Conservation (phyloP, 37 sponge, comb jelly and placozoan genomes). For the Bolinopsis microptera region DNA sequence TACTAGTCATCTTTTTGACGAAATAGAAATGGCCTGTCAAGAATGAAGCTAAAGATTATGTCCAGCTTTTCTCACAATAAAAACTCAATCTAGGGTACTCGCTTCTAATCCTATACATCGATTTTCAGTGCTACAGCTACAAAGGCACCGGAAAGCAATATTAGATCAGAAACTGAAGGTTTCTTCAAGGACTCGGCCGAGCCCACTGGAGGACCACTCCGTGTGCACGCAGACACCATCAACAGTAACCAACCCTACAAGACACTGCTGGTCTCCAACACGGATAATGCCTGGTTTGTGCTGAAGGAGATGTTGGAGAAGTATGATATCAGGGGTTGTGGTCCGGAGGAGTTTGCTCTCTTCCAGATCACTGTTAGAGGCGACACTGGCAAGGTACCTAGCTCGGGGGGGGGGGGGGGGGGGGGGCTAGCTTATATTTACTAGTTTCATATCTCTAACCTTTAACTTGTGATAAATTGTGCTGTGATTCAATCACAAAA, state of each 20-base stretch:
- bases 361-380: slow-evolving; percentile 50
- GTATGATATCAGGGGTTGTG: slow-evolving; percentile 61
- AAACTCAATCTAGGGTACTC: too few species aligned
- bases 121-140: slow-evolving; percentile 11
- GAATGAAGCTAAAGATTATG: too few species aligned
- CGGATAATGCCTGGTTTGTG: slow-evolving; percentile 41
- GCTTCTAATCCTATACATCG: too few species aligned
- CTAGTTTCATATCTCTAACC: not conserved
- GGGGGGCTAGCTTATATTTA: not conserved
- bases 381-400: slow-evolving; percentile 1
- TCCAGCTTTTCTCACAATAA: too few species aligned
- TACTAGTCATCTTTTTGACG: too few species aligned
- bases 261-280: slow-evolving; percentile 26
- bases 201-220: slow-evolving; percentile 33
- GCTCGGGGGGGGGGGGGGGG: not conserved
- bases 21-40: too few species aligned
- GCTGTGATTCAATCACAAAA: too few species aligned
- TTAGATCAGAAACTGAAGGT: slow-evolving; percentile 18
- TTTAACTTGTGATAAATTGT: not conserved
- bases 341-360: slow-evolving; percentile 63
- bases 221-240: slow-evolving; percentile 34
- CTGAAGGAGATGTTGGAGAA: slow-evolving; percentile 65
- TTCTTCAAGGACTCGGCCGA: slow-evolving; percentile 13
- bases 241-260: slow-evolving; percentile 63
- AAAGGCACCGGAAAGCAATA: slow-evolving; percentile 34